Evolutionary conservation across 2,888 invertebrate species (phyloP), one percentile per base, ranked within the genome.

Genomic region (Griposia aprilina): DNA sequence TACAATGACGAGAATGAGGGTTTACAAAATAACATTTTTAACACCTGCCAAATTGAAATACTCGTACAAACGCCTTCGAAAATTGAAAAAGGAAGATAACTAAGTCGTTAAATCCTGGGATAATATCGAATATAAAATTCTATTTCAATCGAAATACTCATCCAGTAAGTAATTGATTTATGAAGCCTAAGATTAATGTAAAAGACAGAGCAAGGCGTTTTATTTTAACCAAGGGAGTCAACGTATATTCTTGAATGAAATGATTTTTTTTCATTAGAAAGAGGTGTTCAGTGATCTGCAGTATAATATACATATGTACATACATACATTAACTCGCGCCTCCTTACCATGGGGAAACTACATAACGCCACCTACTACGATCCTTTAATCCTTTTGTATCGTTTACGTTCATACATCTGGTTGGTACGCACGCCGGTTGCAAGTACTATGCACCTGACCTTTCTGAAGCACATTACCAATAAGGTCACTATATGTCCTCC

Each of bases 71-170:
- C 4, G 50, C 36, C 36, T 0, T 30, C 30, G n/a, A 48, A 52
- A 55, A 78, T 78, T 55, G 20, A 55, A 76, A 36, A 55, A 26
- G 45, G 17, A 30, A 78, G 30, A 36, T 65, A 55, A 30, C n/a
- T 2, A 45, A 55, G 41, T 72, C 52, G 17, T 41, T 41, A 55
- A 78, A 78, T 55, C 76, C 45, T 26, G n/a, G n/a, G 78, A 63
- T 76, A 50, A 65, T 78, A 23, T 36, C 10, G 20, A 65, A 78
- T 11, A 30, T 36, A 66, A 78, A 78, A 76, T 67, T 67, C 36
- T 67, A 78, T 76, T 78, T 76, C 55, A 78, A 76, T 66, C 36
- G 17, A 66, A 76, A 67, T 3, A 48, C 55, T 78, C n/a, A 13
- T 78, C 36, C 36, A 36, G 30, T 36, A 36, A 26, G 23, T 78